These are phyloP conservation scores for Menidia beryllina DNA, from an alignment of 2,113 vertebrate species.

Conservation along the genomic window DNA sequence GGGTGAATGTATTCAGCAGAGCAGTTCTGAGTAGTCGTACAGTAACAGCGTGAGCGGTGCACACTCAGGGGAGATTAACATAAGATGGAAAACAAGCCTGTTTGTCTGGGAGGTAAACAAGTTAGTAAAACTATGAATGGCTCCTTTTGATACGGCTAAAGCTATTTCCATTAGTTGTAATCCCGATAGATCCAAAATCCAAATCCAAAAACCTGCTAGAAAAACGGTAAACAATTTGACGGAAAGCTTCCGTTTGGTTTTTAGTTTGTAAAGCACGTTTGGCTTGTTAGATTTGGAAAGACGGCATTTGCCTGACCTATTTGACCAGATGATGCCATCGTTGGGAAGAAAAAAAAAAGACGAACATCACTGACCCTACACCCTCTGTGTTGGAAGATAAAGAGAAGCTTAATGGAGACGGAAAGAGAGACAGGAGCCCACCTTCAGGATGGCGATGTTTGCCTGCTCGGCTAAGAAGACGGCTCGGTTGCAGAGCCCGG, in stretches of 20 bases:
- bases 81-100: constrained; percentile 38
- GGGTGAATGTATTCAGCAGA: not conserved
- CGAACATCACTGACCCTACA: too few relatives aligned
- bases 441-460: constrained; percentile 91
- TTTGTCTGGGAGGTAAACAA: constrained; percentile 2
- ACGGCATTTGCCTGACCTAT: too few relatives aligned
- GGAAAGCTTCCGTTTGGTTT: not conserved
- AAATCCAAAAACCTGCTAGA: not conserved
- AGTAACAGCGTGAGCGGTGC: not conserved
- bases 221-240: not conserved
- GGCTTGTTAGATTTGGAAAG: too few relatives aligned
- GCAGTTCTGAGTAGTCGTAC: constrained; percentile 24
- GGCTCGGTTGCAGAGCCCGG: constrained; percentile 91
- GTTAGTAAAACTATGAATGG: not conserved
- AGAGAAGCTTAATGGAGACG: not conserved
- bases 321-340: too few relatives aligned
- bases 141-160: not conserved
- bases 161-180: too few relatives aligned
- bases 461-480: constrained; percentile 92
- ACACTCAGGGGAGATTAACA: constrained; percentile 28
- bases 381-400: too few relatives aligned
- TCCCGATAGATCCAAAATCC: not conserved
- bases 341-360: too few relatives aligned
- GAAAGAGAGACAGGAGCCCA: constrained; percentile 45
- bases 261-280: too few relatives aligned